Percentiles rank a stretch among this genome's conserved stretches.
These are phyloP conservation scores for Epinotia bilunana DNA, from an alignment of 2,888 invertebrate genomes.

Conservation along the genomic window DNA sequence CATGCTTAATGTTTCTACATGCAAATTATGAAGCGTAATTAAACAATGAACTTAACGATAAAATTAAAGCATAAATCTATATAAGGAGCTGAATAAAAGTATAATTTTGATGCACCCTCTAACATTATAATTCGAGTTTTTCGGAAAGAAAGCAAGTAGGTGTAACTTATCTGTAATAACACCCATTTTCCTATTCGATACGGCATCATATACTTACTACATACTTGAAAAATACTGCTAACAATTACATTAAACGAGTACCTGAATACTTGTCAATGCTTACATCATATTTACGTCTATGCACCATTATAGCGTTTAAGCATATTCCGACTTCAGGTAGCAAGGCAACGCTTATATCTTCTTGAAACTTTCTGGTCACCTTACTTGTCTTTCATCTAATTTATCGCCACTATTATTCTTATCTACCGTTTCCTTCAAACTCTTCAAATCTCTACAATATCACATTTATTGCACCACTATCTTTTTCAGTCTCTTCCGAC, in stretches of 20 bases:
- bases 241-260: background rate
- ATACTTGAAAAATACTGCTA: background rate
- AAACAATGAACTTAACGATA: too few relatives aligned
- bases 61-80: too few relatives aligned
- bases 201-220: background rate
- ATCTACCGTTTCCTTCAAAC: constrained; percentile 10
- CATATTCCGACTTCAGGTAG: constrained; percentile 7
- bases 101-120: background rate
- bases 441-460: constrained; percentile 8
- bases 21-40: too few relatives aligned
- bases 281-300: background rate
- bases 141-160: background rate
- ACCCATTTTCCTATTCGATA: background rate
- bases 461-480: constrained; percentile 48
- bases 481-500: constrained; percentile 55
- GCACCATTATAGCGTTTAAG: background rate
- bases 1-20: too few relatives aligned
- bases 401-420: constrained; percentile 15
- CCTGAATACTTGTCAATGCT: background rate
- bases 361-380: constrained; percentile 5
- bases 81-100: background rate
- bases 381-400: constrained; percentile 11
- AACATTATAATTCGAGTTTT: background rate
- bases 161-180: background rate
- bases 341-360: constrained; percentile 34